A percentile compares a stretch with the other conserved stretches of the same genome.
Conservation (phyloP, 2,888 invertebrate genomes). For the Aspidiotus rigidus region DNA sequence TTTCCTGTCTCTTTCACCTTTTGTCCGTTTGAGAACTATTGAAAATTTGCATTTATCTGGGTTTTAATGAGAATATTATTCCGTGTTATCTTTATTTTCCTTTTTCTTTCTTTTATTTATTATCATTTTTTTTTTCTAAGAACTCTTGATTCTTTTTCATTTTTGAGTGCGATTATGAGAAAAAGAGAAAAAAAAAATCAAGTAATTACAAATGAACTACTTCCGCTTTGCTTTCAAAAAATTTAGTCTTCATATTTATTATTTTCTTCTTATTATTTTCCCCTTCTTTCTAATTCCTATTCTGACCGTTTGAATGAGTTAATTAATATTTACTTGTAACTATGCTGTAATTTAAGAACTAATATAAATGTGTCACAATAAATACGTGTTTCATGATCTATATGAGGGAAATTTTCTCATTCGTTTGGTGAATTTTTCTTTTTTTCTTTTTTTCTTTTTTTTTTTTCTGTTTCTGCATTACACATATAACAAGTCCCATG, state of each 20-base stretch:
- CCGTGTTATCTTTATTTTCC: constrained; percentile 6
- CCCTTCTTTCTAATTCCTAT: background rate
- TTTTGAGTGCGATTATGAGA: constrained; percentile 6
- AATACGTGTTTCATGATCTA: no score
- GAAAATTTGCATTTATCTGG: constrained; percentile 7
- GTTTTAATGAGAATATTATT: constrained; percentile 1
- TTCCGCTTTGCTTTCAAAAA: background rate
- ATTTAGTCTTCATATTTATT: background rate
- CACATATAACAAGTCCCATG: no score
- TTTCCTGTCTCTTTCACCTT: background rate
- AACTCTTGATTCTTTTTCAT: constrained; percentile 7
- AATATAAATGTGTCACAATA: no score
- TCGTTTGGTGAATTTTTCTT: no score
- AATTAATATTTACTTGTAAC: background rate
- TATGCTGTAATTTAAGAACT: background rate
- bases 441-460: no score
- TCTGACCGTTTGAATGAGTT: background rate
- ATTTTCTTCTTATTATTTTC: background rate
- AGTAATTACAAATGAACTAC: background rate
- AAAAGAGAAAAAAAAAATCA: background rate
- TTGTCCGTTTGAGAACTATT: background rate
- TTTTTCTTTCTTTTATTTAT: constrained; percentile 13
- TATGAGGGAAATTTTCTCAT: no score
- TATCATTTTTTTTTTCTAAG: background rate
- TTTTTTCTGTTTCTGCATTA: no score